Evolutionary conservation across 2,888 invertebrate species (phyloP).

Genomic region (Parnassius glacialis): DNA sequence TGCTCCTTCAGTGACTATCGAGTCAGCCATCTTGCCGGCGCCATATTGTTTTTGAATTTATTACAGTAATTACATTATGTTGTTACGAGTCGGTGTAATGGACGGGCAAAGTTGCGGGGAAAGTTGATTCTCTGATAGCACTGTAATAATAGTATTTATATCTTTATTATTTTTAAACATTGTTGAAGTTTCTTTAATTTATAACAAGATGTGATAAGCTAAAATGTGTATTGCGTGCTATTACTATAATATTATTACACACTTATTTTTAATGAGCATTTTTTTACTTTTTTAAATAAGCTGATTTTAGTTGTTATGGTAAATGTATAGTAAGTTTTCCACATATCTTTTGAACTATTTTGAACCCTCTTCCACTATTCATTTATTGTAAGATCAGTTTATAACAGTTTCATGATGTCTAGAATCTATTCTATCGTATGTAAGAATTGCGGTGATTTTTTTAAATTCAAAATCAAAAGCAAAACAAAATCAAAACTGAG

Average conservation of each 20-base stretch:
- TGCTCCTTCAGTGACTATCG: constrained; percentile 55
- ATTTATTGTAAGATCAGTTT: no score
- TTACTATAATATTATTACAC: constrained; percentile 2
- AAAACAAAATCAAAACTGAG: no score
- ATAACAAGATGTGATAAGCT: constrained; percentile 18
- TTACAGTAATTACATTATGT: constrained; percentile 59
- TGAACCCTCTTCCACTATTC: no score
- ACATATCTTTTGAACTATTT: no score
- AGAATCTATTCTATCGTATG: no score
- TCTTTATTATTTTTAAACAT: constrained; percentile 28
- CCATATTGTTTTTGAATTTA: constrained; percentile 72
- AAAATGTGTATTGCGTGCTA: constrained; percentile 15
- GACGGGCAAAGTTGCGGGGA: constrained; percentile 40
- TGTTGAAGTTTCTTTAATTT: constrained; percentile 13
- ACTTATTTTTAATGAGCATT: constrained; percentile 1
- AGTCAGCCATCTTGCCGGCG: constrained; percentile 51
- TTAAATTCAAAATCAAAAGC: no score
- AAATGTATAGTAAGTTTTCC: no score
- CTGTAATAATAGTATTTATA: constrained; percentile 30
- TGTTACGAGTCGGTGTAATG: constrained; percentile 50
- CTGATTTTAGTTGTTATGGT: no score
- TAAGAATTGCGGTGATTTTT: no score
- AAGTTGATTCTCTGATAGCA: constrained; percentile 34
- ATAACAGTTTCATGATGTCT: no score
- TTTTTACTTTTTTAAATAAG: no score